Evolutionary conservation across 2,797 vertebrate species (phyloP), one percentile per base, ranked within the genome.

Genomic region (Paguma larvata): DNA sequence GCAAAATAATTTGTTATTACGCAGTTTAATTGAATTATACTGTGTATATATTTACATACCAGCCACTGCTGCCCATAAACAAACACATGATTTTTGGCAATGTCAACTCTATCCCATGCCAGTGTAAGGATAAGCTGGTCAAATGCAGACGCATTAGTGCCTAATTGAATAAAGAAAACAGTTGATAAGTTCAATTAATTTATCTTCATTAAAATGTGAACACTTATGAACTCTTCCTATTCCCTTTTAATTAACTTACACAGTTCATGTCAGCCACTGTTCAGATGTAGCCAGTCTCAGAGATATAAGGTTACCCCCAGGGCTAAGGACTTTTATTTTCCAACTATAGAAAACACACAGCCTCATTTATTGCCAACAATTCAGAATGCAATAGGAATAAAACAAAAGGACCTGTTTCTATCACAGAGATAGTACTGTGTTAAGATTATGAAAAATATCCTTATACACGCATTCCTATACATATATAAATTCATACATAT

Each of bases 51-150:
- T 96, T 92, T 98, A 99, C 99, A 34, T 99, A 99, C 99, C 99
- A 99, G 98, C 98, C 99, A 99, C 96, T 99, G 99, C 85, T 99
- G 99, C 97, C 99, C 99, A 89, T 99, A 99, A 98, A 99, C 99
- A 99, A 99, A 99, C 98, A 99, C 99, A 23, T 99, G 99, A 98
- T 99, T 99, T 99, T 99, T 99, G 98, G 99, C 99, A 97, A 99
- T 99, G 98, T 99, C 99, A 85, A 99, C 99, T 96, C 99, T 99
- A 98, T 99, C 99, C 99, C 99, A 99, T 6, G 99, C 99, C 98
- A 99, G 98, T 34, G 99, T 99, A 98, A 99, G 99, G 97, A 99
- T 99, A 96, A 99, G 99, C 98, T 99, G 99, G 98, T 99, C 99
- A 98, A 99, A 99, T 48, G 99, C 99, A 98, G 99, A 99, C 2